Evolutionary conservation across 2,888 invertebrate species (phyloP), one percentile per base, ranked within the genome.

Genomic region (Leptopilina drosophilae): DNA sequence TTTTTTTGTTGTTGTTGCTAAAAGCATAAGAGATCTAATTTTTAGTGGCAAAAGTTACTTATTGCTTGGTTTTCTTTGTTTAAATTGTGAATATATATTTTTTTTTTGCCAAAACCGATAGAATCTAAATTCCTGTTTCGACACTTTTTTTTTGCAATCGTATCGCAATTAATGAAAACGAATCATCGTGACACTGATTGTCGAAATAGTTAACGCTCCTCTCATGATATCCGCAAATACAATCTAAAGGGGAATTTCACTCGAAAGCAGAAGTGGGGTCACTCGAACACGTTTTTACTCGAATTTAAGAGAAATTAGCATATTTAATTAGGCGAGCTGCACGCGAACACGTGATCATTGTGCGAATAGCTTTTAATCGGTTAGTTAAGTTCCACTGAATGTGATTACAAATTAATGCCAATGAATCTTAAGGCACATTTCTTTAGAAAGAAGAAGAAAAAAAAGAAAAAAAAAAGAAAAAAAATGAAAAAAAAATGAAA

Each of bases 241-340:
- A 73, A 56, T 33, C 56, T n/a, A 56, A 53, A 53, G n/a, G 49
- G 33, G 49, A 33, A 56, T 73, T 73, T 53, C n/a, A 53, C 56
- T 56, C 12, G 56, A 56, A 56, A 53, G 49, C 53, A 53, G 53
- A 73, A 73, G 73, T 56, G 73, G 56, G 73, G 56, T 56, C 26
- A 73, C 73, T 73, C 56, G 73, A 56, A 56, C 33, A 14, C 40
- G 56, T 73, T 73, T 73, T 73, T 73, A 73, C 73, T 33, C 73
- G 73, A 73, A 73, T 73, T 73, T 73, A 73, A 73, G 33, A 53
- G 73, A 73, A 73, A 73, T 73, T 73, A 73, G 33, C 73, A 73
- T 73, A 73, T 73, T 73, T 73, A 73, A 73, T 73, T 73, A 73
- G 49, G 73, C 56, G 56, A 73, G 56, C n/a, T 73, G 56, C 73